Evolutionary conservation across 1,140 invertebrate genomes (phyloP), one percentile per base, ranked within the genome.

Genomic region (Globodera ellingtonae): DNA sequence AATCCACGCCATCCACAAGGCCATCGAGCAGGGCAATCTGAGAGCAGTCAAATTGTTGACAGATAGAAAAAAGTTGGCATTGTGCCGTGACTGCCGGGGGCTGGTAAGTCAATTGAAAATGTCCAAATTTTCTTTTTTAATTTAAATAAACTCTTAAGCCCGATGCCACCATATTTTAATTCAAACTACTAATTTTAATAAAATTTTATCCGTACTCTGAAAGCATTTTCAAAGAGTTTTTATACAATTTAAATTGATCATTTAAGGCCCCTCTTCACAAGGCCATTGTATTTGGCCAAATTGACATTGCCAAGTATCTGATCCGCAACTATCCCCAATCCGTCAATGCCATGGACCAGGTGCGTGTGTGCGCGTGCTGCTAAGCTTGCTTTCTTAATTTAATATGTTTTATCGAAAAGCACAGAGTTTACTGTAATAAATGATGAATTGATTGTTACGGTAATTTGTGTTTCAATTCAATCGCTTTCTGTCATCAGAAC

Each of bases 241-340:
- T 35, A 35, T 35, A 35, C 0, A 35, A 35, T 24, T 24, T 1
- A 24, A 24, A 24, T 24, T 24, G 24, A 35, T 35, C 3, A 35
- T 62, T 62, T 6, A 93, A 95, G 46, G 95, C 95, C 0, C 94
- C 96, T 4, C 90, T 98, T 62, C 96, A 98, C 90, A 95, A 96
- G 72, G 95, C 95, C 9, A 93, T 94, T 0, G 92, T 96, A 78
- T 97, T 94, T 87, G 96, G 96, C 0, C 96, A 98, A 90, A 96
- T 95, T 0, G 97, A 97, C 21, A 96, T 98, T 50, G 94, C 85
- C 65, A 89, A 89, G 35, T 91, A 91, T 79, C 76, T 90, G 59
- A 86, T 86, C 10, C 81, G 90, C 66, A 92, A 94, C 84, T 95
- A 95, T 91, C 94, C 94, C n/a, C 90, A 91, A 79, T 94, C 94